Percentiles rank a stretch among this genome's conserved stretches.
phyloP scores from a whole-genome alignment of 2,797 vertebrate genomes.

The Phataginus tricuspis region DNA sequence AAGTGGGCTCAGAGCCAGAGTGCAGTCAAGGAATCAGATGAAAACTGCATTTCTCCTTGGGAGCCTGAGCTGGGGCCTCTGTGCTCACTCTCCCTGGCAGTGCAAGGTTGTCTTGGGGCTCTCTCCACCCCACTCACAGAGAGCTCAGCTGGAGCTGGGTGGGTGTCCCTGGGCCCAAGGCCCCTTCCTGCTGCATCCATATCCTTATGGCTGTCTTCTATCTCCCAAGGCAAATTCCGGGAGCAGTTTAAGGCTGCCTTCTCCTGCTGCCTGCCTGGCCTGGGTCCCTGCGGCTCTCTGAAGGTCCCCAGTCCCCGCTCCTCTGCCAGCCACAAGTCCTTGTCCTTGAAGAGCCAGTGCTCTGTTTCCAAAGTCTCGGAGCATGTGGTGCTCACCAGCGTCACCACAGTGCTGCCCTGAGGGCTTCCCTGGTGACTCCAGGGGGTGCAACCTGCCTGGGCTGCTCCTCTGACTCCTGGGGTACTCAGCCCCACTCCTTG shows the following conservation, averaged over 20 bases:
- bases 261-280: conserved; percentile 76
- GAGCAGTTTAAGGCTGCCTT: conserved; percentile 79
- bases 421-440: neutral
- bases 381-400: conserved; percentile 73
- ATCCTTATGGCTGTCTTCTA: conserved; percentile 62
- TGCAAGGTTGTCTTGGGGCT: neutral
- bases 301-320: conserved; percentile 43
- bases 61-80: neutral
- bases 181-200: neutral
- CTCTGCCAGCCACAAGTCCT: conserved; percentile 72
- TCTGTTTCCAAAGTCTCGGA: conserved; percentile 69
- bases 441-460: neutral
- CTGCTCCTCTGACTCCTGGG: neutral
- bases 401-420: conserved; percentile 74
- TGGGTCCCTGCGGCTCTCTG: conserved; percentile 56
- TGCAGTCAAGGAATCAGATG: conserved; percentile 67
- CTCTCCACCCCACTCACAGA: neutral
- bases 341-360: conserved; percentile 65
- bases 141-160: neutral
- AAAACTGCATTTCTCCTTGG: conserved; percentile 58
- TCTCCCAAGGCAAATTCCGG: conserved; percentile 81
- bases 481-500: neutral
- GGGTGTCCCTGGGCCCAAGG: conserved; percentile 2
- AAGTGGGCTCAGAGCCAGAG: conserved; percentile 59
- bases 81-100: neutral